Evolutionary conservation across 2,797 vertebrate genomes (phyloP), one percentile per base, ranked within the genome.

Genomic region (Platalea minor): DNA sequence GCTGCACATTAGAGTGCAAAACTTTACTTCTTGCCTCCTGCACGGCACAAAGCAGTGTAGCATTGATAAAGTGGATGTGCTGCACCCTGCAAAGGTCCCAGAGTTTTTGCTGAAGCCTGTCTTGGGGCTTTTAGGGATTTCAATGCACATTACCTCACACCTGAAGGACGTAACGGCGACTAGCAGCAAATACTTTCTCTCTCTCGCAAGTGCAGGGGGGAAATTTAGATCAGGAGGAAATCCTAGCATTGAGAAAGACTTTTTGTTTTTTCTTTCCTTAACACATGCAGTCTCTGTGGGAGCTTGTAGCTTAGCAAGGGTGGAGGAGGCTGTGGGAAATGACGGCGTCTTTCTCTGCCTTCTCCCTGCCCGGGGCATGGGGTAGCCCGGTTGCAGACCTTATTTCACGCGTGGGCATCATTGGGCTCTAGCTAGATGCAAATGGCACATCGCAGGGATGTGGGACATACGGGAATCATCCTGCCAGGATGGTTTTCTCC

Each of bases 301-400:
- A 80, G 35, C 61, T 63, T 60, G 76, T 21, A 46, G 33, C 54
- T 76, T 37, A 10, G 45, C 19, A 57, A 53, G 28, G 74, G 31
- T 26, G 74, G 65, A 82, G 59, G 50, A 64, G 17, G 43, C 37
- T 80, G 68, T 67, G 65, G 57, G 63, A 88, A 92, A 69, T 10
- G 46, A 43, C 5, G 10, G 29, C 7, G 9, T 7, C 4, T 37
- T 51, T 48, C 41, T 72, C 35, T 72, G 48, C 35, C 18, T 81
- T 73, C 33, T 33, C 60, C 10, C 45, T 41, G 9, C 17, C 72
- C 0, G 0, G 43, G 10, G 5, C 0, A 1, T 0, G 23, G 10
- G 28, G 7, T 19, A 26, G 18, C 41, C 19, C 5, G 10, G 64
- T 10, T 17, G 19, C 31, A 53, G 74, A 17, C 8, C 1, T 39